A percentile compares a stretch with the other conserved stretches of the same genome.
Evolutionary conservation across 1,140 invertebrate genomes (phyloP).

Genomic region (Holotrichia oblita): DNA sequence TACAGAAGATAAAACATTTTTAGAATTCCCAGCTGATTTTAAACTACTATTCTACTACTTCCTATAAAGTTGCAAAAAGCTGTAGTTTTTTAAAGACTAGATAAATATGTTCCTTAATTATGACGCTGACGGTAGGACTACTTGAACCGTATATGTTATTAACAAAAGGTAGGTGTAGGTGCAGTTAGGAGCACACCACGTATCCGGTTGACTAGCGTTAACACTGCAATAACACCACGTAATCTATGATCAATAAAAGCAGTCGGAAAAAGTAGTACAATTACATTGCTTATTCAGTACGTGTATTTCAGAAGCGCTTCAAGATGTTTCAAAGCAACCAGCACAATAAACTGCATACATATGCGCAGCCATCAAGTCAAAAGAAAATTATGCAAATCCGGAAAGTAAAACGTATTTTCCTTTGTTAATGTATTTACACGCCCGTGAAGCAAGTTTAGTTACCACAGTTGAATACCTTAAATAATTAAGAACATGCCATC

Average conservation of each 20-base stretch:
- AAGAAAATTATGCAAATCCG: slow-evolving; percentile 31
- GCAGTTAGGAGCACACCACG: too few species aligned
- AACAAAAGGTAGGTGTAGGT: too few species aligned
- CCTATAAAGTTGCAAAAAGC: too few species aligned
- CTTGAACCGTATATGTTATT: too few species aligned
- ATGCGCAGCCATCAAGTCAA: slow-evolving; percentile 11
- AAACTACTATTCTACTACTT: too few species aligned
- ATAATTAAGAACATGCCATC: slow-evolving; percentile 29
- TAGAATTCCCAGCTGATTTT: too few species aligned
- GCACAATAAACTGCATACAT: slow-evolving; percentile 17
- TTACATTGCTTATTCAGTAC: neutral
- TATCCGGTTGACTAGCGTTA: too few species aligned
- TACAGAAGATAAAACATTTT: too few species aligned
- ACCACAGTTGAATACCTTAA: slow-evolving; percentile 7
- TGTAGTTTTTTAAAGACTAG: too few species aligned
- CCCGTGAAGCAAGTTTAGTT: slow-evolving; percentile 16
- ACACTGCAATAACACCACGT: neutral
- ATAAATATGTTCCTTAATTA: too few species aligned
- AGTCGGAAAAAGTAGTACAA: neutral
- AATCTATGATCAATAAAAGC: neutral
- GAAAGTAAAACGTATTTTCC: slow-evolving; percentile 30
- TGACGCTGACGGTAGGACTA: too few species aligned
- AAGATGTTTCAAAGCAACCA: neutral
- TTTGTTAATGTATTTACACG: slow-evolving; percentile 12
- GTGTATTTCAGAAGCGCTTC: neutral